Conservation (phyloP, 2,797 vertebrate genomes). For the Bufotes viridis region DNA sequence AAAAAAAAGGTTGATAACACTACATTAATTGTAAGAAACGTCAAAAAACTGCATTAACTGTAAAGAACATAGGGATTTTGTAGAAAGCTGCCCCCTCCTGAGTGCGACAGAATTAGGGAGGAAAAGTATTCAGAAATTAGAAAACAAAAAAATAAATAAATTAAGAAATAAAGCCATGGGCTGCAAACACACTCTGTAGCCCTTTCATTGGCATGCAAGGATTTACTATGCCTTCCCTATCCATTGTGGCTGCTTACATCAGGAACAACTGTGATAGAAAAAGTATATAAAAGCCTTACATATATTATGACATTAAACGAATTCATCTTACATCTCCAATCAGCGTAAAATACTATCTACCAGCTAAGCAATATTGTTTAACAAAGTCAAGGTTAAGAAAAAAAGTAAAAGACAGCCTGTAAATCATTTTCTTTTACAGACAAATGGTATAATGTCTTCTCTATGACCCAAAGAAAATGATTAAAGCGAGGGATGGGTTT, state of each 20-base stretch:
- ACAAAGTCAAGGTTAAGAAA: conserved; percentile 22
- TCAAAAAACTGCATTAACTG: no score
- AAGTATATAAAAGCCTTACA: background rate
- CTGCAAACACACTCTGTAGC: background rate
- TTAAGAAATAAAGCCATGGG: no score
- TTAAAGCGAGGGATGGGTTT: conserved; percentile 67
- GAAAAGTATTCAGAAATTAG: no score
- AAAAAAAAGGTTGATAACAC: background rate
- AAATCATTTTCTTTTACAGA: conserved; percentile 65
- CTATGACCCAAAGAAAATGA: conserved; percentile 67
- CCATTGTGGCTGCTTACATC: background rate
- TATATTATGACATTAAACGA: background rate
- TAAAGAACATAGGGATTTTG: no score
- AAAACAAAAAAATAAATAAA: no score
- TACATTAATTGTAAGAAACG: no score
- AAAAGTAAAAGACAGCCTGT: conserved; percentile 49
- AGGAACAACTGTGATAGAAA: background rate
- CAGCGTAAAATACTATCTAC: conserved; percentile 10
- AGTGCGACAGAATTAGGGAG: no score
- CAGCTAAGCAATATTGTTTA: background rate
- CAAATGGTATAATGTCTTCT: conserved; percentile 68
- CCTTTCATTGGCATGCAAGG: no score
- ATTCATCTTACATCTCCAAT: background rate
- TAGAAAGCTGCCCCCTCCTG: no score
- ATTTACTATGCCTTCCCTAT: background rate